Evolutionary conservation across 1,140 invertebrate species (phyloP).

Genomic region (Bombus polaris): DNA sequence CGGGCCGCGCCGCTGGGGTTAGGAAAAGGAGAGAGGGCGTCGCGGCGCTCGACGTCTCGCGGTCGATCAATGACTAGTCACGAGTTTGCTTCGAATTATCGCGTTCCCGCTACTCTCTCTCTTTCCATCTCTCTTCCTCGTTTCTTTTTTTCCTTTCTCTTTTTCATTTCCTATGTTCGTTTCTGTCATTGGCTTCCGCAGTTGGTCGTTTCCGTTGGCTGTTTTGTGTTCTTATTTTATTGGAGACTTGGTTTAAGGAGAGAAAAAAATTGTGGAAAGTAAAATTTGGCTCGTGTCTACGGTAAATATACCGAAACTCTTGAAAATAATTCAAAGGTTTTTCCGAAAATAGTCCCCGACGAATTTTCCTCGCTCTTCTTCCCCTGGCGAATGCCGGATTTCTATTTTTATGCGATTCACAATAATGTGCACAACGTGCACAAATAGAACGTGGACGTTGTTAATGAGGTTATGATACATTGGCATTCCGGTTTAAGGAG

Average conservation of each 20-base stretch:
- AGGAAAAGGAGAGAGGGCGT: conserved; percentile 65
- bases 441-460: background rate
- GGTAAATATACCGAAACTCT: conserved; percentile 2
- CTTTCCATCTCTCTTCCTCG: background rate
- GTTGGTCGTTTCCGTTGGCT: background rate
- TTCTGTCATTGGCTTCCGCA: background rate
- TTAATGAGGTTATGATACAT: conserved; percentile 4
- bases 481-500: background rate
- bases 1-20: background rate
- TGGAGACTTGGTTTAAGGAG: no score
- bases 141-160: conserved; percentile 7
- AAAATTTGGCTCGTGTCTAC: background rate
- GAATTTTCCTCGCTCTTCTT: background rate
- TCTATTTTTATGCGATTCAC: conserved; percentile 27
- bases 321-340: conserved; percentile 11
- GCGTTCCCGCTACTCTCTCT: conserved; percentile 12
- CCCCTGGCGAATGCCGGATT: background rate
- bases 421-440: background rate
- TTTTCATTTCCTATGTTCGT: background rate
- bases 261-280: background rate
- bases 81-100: conserved; percentile 63
- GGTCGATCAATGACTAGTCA: conserved; percentile 73
- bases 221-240: background rate
- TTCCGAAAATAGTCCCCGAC: conserved; percentile 5
- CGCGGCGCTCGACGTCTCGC: conserved; percentile 71